Evolutionary conservation across 2,113 vertebrate genomes (phyloP).

Genomic region (Hippocampus guttulatus): DNA sequence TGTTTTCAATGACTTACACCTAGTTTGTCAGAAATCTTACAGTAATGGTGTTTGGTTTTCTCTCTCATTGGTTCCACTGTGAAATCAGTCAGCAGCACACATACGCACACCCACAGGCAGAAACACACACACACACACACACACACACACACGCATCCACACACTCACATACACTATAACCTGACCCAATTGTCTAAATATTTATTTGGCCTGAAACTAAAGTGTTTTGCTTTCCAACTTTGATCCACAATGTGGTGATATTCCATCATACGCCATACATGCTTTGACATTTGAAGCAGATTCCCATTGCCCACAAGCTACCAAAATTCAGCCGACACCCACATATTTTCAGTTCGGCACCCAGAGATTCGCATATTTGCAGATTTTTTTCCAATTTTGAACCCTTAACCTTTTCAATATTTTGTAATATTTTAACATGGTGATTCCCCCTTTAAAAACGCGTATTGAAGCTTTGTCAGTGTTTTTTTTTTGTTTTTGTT

Average conservation of each 20-base stretch:
- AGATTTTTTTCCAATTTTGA: no score
- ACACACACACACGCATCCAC: background rate
- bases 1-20: slow-evolving; percentile 44
- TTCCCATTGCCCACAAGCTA: background rate
- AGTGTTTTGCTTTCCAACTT: slow-evolving; percentile 40
- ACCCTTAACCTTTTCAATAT: no score
- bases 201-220: slow-evolving; percentile 50
- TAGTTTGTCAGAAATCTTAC: slow-evolving; percentile 35
- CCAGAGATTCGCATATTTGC: no score
- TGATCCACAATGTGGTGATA: slow-evolving; percentile 42
- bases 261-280: slow-evolving; percentile 25
- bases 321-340: background rate
- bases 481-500: no score
- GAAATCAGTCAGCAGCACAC: slow-evolving; percentile 24
- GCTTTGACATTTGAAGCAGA: background rate
- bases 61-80: slow-evolving; percentile 8
- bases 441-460: no score
- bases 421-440: no score
- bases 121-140: background rate
- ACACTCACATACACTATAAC: slow-evolving; percentile 25
- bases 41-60: slow-evolving; percentile 15
- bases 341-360: background rate
- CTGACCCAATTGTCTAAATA: slow-evolving; percentile 34
- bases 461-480: no score
- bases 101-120: slow-evolving; percentile 5